Base-by-base conservation (phyloP, 2,113 vertebrate species). In the Zosterops japonicus region DNA sequence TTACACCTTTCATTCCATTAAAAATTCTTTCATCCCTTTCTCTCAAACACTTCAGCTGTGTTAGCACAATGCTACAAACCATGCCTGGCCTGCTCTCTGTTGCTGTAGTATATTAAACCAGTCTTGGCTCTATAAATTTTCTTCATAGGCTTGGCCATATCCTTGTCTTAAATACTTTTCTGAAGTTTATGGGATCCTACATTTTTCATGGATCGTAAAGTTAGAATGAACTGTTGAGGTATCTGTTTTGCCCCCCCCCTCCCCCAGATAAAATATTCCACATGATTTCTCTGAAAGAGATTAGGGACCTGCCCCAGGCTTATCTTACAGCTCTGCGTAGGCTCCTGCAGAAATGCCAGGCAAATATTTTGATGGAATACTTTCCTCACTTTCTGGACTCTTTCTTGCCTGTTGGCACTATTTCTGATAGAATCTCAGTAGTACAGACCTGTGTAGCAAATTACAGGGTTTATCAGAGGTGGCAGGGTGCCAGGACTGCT, bases 81-180 rank as follows among this genome's bases (percentile, higher is more conserved):
- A 83, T 28, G n/a, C 33, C 29, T 91, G 72, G 25, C 25, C 61
- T 69, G 28, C 28, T 71, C 19, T 91, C 85, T 76, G 15, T 41
- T 87, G 28, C 78, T 91, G 46, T 29, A 69, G 20, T 65, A 12
- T 57, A 68, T 89, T 78, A 85, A 55, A 53, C 27, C 0, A 2
- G 7, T 65, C 36, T 70, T 84, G 74, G 70, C n/a, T 87, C 61
- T 77, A 52, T 72, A 97, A 84, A 83, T 94, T 64, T 92, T 74
- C 49, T 89, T 87, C 72, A 42, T 21, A 75, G n/a, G 13, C 50
- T 86, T 77, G 65, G 81, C n/a, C 36, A 23, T 44, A 55, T 63
- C 21, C 65, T 78, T 77, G 39, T 53, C 59, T 91, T 78, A 93
- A 72, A 90, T 75, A 70, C 36, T 55, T 56, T 63, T 89, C 47